A percentile compares a stretch with the other conserved stretches of the same genome.
Conservation (phyloP, 1,140 invertebrate genomes). For the Lordiphosa mommai region DNA sequence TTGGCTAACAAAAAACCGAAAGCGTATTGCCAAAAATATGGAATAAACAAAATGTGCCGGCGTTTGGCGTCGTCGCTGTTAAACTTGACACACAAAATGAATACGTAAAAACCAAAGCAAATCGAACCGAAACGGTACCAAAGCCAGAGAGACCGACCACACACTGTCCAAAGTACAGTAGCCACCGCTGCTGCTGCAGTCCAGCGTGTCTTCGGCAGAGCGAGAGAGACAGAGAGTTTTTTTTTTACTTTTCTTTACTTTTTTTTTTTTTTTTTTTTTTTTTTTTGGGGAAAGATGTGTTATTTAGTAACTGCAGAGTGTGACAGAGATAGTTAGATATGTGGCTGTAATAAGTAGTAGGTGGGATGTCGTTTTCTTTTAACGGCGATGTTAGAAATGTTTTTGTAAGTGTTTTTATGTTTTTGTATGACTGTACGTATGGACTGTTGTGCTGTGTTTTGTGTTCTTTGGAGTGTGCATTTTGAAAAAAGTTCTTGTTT, state of each 20-base stretch:
- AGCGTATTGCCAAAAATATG: constrained; percentile 13
- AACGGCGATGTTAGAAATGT: no score
- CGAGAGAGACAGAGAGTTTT: neutral
- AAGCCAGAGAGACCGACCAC: neutral
- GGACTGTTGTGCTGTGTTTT: no score
- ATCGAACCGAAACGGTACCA: constrained; percentile 23
- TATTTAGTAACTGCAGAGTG: neutral
- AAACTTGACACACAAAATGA: constrained; percentile 67
- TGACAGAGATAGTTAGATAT: no score
- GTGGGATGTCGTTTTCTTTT: no score
- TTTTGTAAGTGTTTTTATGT: no score
- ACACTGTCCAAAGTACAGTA: neutral
- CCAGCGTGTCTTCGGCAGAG: no score
- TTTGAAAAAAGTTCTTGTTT: neutral
- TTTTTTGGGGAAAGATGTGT: neutral
- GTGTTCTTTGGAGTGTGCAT: neutral
- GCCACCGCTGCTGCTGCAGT: neutral
- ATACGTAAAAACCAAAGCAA: constrained; percentile 57
- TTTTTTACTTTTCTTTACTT: neutral
- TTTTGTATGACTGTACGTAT: no score
- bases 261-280: neutral
- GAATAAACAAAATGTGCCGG: constrained; percentile 76
- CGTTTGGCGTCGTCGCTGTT: constrained; percentile 76
- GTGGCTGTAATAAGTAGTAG: no score
- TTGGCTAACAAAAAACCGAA: constrained; percentile 1